Conservation (phyloP, 2,888 invertebrate species). For the Protophormia terraenovae region DNA sequence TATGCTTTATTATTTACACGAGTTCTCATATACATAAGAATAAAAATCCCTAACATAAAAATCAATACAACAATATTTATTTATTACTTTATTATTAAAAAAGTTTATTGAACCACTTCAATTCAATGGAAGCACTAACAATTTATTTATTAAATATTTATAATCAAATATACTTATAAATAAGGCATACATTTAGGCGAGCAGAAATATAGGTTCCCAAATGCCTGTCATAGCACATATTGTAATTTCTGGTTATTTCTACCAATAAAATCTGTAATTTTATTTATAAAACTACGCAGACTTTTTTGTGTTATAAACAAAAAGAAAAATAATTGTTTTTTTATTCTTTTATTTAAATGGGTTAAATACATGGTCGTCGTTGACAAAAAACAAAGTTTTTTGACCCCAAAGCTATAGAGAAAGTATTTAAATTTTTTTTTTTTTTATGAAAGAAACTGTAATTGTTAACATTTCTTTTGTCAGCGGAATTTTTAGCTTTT, state of each 20-base stretch:
- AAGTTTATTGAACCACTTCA: slow-evolving; percentile 39
- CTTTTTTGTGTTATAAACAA: not conserved
- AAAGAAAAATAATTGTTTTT: not conserved
- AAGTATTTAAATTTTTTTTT: not conserved
- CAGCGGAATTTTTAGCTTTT: not conserved
- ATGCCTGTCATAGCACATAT: not conserved
- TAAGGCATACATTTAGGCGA: slow-evolving; percentile 11
- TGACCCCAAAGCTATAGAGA: slow-evolving; percentile 8
- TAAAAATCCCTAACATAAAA: not conserved
- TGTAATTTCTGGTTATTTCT: not conserved
- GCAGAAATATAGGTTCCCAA: not conserved
- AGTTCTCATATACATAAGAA: not conserved
- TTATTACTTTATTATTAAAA: not conserved
- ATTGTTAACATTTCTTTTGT: not conserved
- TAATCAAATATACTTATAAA: not conserved
- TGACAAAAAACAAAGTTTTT: not conserved
- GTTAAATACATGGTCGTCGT: not conserved
- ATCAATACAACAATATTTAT: slow-evolving; percentile 4
- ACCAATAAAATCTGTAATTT: not conserved
- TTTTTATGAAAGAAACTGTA: not conserved
- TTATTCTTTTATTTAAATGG: not conserved
- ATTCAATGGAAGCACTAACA: not conserved
- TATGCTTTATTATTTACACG: not conserved
- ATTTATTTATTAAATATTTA: slow-evolving; percentile 36
- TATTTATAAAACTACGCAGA: not conserved